These are phyloP conservation scores for Euplagia quadripunctaria DNA, from an alignment of 2,888 invertebrate species.

Conservation along the genomic window DNA sequence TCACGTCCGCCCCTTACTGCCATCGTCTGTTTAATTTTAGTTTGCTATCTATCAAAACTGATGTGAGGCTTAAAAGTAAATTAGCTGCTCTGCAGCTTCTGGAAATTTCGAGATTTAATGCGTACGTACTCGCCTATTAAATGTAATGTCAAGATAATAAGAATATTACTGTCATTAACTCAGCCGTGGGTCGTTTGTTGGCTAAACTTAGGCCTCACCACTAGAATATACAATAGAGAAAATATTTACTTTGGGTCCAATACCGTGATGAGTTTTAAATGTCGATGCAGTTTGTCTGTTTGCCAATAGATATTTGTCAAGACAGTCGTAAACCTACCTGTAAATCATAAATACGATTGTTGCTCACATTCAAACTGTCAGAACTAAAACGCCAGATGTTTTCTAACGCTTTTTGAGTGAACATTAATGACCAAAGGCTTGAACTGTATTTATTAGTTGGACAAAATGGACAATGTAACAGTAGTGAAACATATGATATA, in stretches of 20 bases:
- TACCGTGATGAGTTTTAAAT: not conserved
- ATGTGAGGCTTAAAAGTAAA: not conserved
- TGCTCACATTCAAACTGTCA: not conserved
- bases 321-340: not conserved
- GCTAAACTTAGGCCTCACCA: too few relatives aligned
- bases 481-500: too few relatives aligned
- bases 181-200: too few relatives aligned
- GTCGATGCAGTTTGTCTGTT: not conserved
- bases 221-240: too few relatives aligned
- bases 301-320: not conserved
- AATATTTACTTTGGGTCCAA: not conserved
- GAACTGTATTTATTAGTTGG: not conserved
- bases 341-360: not conserved
- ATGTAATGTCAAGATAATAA: too few relatives aligned
- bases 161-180: too few relatives aligned
- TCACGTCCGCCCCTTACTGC: not conserved
- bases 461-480: too few relatives aligned
- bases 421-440: not conserved
- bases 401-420: too few relatives aligned
- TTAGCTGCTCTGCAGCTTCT: not conserved
- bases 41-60: not conserved
- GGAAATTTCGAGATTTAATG: accelerated
- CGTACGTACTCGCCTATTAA: too few relatives aligned
- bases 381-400: not conserved
- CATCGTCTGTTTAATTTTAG: not conserved